phyloP scores from a whole-genome alignment of 2,113 vertebrate genomes.

The Corvus cornix region DNA sequence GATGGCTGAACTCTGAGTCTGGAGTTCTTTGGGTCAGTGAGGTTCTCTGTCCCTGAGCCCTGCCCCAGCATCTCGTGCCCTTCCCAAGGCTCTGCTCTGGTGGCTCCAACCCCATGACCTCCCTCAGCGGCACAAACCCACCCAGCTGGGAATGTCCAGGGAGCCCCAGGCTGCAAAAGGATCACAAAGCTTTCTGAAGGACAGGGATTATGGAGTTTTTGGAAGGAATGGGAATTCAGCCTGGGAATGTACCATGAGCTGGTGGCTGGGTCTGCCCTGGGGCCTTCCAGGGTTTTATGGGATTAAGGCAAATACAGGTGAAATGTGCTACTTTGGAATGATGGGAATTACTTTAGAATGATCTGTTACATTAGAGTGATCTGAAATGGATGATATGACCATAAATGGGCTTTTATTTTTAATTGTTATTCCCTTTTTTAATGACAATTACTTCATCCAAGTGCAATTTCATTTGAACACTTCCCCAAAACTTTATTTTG shows the following conservation, averaged over 20 bases:
- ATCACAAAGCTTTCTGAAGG: not conserved
- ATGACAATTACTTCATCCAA: not conserved
- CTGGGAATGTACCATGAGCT: not conserved
- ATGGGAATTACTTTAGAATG: not conserved
- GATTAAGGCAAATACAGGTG: not conserved
- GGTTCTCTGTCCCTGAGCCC: not conserved
- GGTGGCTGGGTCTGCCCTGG: not conserved
- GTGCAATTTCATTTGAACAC: not conserved
- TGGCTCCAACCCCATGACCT: too few relatives aligned
- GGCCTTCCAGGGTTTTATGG: not conserved
- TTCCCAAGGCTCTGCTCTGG: too few relatives aligned
- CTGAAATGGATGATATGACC: not conserved
- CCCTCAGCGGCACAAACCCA: not conserved
- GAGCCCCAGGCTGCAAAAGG: not conserved
- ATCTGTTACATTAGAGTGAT: too few relatives aligned
- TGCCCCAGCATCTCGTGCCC: not conserved
- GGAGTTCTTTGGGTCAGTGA: rapidly evolving
- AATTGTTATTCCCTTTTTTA: not conserved
- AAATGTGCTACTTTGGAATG: not conserved
- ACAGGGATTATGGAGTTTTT: rapidly evolving
- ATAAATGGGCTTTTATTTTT: not conserved
- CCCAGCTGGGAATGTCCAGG: not conserved
- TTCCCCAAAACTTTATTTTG: not conserved
- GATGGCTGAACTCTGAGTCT: not conserved
- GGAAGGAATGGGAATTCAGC: too few relatives aligned